These are phyloP conservation scores for Cervus canadensis DNA, from an alignment of 2,113 vertebrate genomes.

Conservation along the genomic window DNA sequence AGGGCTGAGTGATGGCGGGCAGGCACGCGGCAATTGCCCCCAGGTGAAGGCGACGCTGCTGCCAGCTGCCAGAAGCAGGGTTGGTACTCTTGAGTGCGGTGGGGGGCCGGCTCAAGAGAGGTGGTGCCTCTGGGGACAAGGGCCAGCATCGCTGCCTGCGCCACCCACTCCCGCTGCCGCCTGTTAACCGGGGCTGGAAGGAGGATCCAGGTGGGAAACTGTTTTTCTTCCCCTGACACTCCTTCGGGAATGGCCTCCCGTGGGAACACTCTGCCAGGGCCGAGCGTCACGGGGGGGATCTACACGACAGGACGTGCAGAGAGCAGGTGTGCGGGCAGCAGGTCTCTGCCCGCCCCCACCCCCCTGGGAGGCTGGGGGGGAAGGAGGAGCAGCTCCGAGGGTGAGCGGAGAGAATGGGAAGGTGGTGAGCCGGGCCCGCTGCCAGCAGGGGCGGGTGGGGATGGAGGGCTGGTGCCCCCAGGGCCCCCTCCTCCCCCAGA, in stretches of 20 bases:
- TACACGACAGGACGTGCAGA: too few species aligned
- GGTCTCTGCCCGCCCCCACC: fast-evolving
- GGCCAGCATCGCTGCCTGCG: fast-evolving
- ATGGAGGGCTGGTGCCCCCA: not conserved
- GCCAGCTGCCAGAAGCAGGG: not conserved
- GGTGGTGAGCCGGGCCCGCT: fast-evolving
- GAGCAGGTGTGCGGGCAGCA: fast-evolving
- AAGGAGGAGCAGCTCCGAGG: too few species aligned
- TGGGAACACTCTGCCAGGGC: fast-evolving
- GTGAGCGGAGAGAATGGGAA: fast-evolving
- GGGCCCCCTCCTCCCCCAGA: not conserved
- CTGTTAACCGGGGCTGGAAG: not conserved
- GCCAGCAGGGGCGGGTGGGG: not conserved
- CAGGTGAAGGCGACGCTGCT: fast-evolving
- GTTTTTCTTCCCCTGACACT: not conserved
- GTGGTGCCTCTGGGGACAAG: fast-evolving
- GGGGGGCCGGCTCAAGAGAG: fast-evolving
- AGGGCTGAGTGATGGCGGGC: not conserved
- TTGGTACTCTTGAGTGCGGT: fast-evolving
- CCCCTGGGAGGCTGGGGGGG: not conserved
- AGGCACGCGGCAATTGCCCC: not conserved
- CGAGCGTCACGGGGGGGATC: fast-evolving
- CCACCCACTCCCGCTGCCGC: fast-evolving
- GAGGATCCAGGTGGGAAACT: fast-evolving
- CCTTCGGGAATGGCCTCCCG: not conserved